A percentile compares a stretch with the other conserved stretches of the same genome.
Conservation (phyloP, 1,140 invertebrate species). For the Drosophila insularis region DNA sequence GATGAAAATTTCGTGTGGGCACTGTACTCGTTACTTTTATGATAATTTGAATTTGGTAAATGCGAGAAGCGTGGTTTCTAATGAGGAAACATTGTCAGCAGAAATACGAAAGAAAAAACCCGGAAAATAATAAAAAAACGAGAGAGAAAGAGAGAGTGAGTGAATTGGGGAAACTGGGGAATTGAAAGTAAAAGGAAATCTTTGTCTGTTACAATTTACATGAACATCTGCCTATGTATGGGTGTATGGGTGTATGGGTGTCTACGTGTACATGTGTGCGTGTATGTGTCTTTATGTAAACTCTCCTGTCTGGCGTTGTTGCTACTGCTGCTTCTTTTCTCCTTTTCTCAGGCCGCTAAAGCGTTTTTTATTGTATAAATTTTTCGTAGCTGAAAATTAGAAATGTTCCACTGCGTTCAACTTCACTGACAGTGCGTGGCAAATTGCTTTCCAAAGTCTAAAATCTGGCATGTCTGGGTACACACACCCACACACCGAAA, state of each 20-base stretch:
- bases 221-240: conserved; percentile 52
- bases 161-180: conserved; percentile 1
- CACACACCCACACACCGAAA: not conserved
- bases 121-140: conserved; percentile 17
- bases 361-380: conserved; percentile 74
- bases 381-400: conserved; percentile 80
- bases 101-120: conserved; percentile 3
- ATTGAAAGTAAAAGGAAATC: conserved; percentile 54
- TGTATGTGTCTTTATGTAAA: conserved; percentile 43
- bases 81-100: not conserved
- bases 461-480: conserved; percentile 50
- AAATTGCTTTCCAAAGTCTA: conserved; percentile 79
- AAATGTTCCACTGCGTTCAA: conserved; percentile 78
- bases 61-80: not conserved
- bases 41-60: not conserved
- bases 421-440: conserved; percentile 80
- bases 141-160: not conserved
- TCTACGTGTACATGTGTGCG: conserved; percentile 13
- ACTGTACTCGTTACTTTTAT: not conserved
- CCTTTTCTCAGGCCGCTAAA: conserved; percentile 31
- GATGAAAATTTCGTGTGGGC: too few relatives aligned
- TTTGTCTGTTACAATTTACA: conserved; percentile 56
- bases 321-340: conserved; percentile 16
- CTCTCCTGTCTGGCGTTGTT: conserved; percentile 20
- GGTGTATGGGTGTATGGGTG: conserved; percentile 19